Evolutionary conservation across 2,797 vertebrate genomes (phyloP).

Genomic region (Tragelaphus oryx): DNA sequence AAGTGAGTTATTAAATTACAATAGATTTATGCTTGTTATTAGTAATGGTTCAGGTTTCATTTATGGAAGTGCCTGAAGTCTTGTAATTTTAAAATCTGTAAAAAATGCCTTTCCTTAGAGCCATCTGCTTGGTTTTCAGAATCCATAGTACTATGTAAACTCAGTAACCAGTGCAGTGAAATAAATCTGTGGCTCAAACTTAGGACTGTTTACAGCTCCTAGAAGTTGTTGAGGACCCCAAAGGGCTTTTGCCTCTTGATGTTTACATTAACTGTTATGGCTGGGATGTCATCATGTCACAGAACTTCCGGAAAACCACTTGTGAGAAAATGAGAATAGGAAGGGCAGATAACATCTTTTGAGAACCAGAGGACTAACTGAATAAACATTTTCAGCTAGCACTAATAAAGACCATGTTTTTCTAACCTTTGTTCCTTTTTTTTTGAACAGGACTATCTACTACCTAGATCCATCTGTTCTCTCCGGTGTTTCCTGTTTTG

Average conservation of each 20-base stretch:
- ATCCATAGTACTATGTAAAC: conserved; percentile 9
- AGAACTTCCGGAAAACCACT: background rate
- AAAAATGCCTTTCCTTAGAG: conserved; percentile 46
- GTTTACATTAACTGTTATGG: background rate
- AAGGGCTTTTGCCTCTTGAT: background rate
- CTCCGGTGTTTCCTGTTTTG: conserved; percentile 92
- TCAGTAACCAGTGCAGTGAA: background rate
- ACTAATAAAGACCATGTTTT: background rate
- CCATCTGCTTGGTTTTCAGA: conserved; percentile 28
- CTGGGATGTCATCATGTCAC: background rate
- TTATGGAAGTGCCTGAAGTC: background rate
- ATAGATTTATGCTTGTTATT: background rate
- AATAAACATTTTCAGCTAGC: background rate
- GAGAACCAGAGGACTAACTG: background rate
- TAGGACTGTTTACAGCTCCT: background rate
- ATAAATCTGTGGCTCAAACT: background rate
- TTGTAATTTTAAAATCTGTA: conserved; percentile 27
- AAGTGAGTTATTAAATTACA: conserved; percentile 79
- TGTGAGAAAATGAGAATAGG: background rate
- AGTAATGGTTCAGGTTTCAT: background rate
- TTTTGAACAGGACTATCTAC: conserved; percentile 89
- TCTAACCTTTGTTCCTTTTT: conserved; percentile 33
- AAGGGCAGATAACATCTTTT: background rate
- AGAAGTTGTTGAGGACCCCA: background rate
- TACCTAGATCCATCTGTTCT: conserved; percentile 97